phyloP scores from a whole-genome alignment of 2,113 vertebrate genomes.

The Laticauda laticaudata region DNA sequence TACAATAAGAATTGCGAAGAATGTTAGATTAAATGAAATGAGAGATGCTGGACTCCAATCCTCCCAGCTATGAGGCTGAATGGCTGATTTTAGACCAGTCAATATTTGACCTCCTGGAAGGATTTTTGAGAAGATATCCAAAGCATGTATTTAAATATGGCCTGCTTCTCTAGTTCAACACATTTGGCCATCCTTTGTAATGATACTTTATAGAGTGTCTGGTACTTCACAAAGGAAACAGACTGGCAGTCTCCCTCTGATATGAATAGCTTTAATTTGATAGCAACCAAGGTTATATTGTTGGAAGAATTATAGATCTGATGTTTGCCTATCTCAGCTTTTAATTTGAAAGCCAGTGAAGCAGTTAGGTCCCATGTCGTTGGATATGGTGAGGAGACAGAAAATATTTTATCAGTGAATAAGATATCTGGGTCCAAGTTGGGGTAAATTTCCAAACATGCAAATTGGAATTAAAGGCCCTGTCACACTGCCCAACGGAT shows the following conservation, averaged over 20 bases:
- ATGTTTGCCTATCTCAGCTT: background rate
- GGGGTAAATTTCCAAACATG: background rate
- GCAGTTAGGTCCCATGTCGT: background rate
- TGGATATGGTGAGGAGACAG: background rate
- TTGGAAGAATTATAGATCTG: background rate
- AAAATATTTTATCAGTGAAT: background rate
- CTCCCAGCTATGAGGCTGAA: background rate
- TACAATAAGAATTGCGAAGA: background rate
- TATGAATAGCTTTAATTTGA: background rate
- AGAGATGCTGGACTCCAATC: background rate
- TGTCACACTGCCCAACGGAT: no score
- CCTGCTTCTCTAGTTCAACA: background rate
- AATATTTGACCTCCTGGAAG: background rate
- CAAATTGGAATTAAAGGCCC: background rate
- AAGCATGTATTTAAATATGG: background rate
- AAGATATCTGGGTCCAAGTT: background rate
- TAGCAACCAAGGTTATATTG: background rate
- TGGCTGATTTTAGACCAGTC: background rate
- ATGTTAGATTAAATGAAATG: background rate
- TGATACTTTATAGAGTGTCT: background rate
- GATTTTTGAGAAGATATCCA: background rate
- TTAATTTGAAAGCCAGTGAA: background rate
- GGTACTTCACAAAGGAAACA: background rate
- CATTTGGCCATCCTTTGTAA: background rate
- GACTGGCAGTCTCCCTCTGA: background rate